Base-by-base conservation (phyloP, 1,140 invertebrate genomes). In the Drosophila tsacasi region DNA sequence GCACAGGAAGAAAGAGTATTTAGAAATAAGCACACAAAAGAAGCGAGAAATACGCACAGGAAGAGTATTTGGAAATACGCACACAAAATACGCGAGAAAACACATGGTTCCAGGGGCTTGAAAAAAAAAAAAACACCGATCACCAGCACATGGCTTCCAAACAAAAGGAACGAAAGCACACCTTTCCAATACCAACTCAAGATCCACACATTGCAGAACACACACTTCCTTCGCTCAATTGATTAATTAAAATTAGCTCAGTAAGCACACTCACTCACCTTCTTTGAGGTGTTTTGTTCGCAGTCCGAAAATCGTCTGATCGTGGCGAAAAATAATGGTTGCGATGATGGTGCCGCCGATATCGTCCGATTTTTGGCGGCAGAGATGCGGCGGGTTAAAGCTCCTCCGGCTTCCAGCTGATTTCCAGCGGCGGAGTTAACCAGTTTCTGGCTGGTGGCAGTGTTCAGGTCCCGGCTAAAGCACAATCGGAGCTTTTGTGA, bases 261-360 rank as follows among this genome's bases (percentile, higher is more conserved):
- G 9, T 32, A 13, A n/a, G n/a, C 44, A n/a, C 47, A 50, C 2
- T 6, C n/a, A 61, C 75, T 78, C 42, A 78, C 75, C 75, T 42
- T 30, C 13, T 32, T 39, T 8, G 54, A 54, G 59, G 73, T 40
- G 46, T 30, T 42, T 21, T 49, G 23, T 6, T 46, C 27, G 40
- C 39, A 3, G 35, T 49, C 39, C 54, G 76, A 79, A 73, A 39
- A 79, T 79, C 55, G 55, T 79, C 76, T 79, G 76, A 79, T 79
- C 76, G 76, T 3, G 50, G 35, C 50, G 25, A 21, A 67, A n/a
- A 68, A 39, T 15, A 54, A 21, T 47, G 62, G 17, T 23, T 37
- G 35, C 35, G 37, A 19, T 37, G 50, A 42, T 17, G 50, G 32
- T 17, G 9, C 19, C 52, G 54, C 21, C 39, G 68, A 39, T 47